These are phyloP conservation scores for Bubalus kerabau DNA, from an alignment of 2,113 vertebrate species.

Conservation along the genomic window DNA sequence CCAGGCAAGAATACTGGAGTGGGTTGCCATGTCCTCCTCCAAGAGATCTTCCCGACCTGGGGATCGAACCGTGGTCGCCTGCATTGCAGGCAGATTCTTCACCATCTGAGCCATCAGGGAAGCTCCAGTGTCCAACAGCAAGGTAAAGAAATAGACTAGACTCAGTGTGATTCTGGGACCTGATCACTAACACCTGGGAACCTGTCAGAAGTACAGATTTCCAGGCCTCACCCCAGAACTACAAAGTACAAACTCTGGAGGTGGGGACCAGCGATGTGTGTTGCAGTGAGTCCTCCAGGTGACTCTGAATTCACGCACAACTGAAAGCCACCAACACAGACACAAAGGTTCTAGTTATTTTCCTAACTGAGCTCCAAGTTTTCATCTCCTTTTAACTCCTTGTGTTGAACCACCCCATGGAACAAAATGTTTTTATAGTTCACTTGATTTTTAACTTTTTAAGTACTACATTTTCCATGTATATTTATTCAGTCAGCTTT, in stretches of 20 bases:
- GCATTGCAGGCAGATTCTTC: background rate
- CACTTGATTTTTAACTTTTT: conserved; percentile 55
- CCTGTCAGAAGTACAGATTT: background rate
- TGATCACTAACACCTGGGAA: background rate
- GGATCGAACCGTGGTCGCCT: background rate
- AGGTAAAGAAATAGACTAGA: background rate
- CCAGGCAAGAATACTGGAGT: background rate
- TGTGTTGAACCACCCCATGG: background rate
- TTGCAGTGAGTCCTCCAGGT: background rate
- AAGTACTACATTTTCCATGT: background rate
- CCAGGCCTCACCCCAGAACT: background rate
- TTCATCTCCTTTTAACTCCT: background rate
- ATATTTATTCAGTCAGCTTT: conserved; percentile 56
- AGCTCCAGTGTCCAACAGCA: background rate
- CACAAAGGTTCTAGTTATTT: background rate
- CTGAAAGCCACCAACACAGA: background rate
- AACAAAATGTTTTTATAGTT: background rate
- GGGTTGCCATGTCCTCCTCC: background rate
- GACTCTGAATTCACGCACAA: background rate
- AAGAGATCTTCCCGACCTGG: background rate
- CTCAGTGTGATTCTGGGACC: background rate
- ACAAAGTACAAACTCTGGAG: background rate
- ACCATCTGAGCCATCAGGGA: background rate
- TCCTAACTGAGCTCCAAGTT: background rate
- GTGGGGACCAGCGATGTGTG: background rate